These are phyloP conservation scores for Drosophila guanche DNA, from an alignment of 1,140 invertebrate species.

Conservation along the genomic window DNA sequence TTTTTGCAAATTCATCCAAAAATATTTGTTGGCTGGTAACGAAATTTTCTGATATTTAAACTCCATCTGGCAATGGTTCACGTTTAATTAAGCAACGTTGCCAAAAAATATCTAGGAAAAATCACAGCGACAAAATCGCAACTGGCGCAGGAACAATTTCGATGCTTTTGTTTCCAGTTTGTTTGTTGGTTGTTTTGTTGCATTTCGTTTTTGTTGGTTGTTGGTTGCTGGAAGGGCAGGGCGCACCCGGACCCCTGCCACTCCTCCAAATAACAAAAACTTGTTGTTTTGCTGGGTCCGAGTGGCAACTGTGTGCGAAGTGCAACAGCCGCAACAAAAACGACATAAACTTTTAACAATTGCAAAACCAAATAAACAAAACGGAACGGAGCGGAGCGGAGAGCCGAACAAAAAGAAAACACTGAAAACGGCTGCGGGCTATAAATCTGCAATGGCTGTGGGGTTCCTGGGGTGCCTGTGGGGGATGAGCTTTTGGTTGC, in stretches of 20 bases:
- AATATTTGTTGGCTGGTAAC: not conserved
- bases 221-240: slow-evolving; percentile 5
- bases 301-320: slow-evolving; percentile 69
- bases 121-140: slow-evolving; percentile 69
- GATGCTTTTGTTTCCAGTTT: slow-evolving; percentile 22
- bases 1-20: not conserved
- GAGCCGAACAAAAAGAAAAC: slow-evolving; percentile 48
- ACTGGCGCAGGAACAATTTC: slow-evolving; percentile 58
- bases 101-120: slow-evolving; percentile 51
- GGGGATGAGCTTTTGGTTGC: slow-evolving; percentile 11
- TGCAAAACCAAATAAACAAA: slow-evolving; percentile 71
- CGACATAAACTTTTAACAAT: slow-evolving; percentile 76
- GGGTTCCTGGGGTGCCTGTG: not conserved
- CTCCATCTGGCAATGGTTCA: slow-evolving; percentile 69
- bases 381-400: slow-evolving; percentile 18
- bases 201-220: slow-evolving; percentile 7
- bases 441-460: slow-evolving; percentile 69
- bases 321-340: slow-evolving; percentile 76
- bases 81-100: slow-evolving; percentile 75
- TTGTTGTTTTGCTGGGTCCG: slow-evolving; percentile 30
- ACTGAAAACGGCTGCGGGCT: slow-evolving; percentile 71
- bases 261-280: slow-evolving; percentile 46
- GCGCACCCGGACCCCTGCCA: slow-evolving; percentile 1
- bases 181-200: slow-evolving; percentile 19
- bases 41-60: slow-evolving; percentile 30